Evolutionary conservation across 2,888 invertebrate genomes (phyloP).

Genomic region (Mythimna impura): DNA sequence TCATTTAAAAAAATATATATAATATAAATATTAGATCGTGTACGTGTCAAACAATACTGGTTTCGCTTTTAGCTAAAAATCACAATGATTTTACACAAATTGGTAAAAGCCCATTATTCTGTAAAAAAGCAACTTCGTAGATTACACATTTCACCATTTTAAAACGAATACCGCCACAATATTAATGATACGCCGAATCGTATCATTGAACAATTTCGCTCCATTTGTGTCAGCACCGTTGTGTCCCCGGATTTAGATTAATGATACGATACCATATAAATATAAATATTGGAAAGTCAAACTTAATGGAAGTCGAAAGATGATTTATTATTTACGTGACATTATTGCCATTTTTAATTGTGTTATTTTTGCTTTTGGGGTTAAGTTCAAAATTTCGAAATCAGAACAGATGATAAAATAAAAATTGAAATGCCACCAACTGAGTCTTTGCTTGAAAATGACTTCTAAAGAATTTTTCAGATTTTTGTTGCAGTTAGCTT

Average conservation of each 20-base stretch:
- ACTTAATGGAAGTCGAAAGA: slow-evolving; percentile 46
- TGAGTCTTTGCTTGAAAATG: no score
- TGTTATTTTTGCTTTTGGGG: slow-evolving; percentile 33
- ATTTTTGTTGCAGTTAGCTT: no score
- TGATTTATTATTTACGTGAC: slow-evolving; percentile 59
- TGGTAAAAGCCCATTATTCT: background rate
- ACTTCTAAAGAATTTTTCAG: no score
- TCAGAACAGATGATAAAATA: slow-evolving; percentile 6
- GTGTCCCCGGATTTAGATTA: slow-evolving; percentile 76
- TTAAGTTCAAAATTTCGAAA: slow-evolving; percentile 32
- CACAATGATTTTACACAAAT: slow-evolving; percentile 21
- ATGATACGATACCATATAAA: slow-evolving; percentile 71
- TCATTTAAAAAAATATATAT: no score
- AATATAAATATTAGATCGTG: background rate
- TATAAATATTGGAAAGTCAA: slow-evolving; percentile 59
- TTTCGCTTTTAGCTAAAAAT: background rate
- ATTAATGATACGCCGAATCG: slow-evolving; percentile 71
- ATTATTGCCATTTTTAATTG: slow-evolving; percentile 44
- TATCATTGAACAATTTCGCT: slow-evolving; percentile 71
- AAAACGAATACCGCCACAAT: slow-evolving; percentile 62
- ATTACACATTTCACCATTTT: slow-evolving; percentile 33
- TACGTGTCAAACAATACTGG: background rate
- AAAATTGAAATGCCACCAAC: no score
- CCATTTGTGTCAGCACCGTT: slow-evolving; percentile 75
- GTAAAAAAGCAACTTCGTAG: slow-evolving; percentile 1